Evolutionary conservation across 1,140 invertebrate genomes (phyloP), one percentile per base, ranked within the genome.

Genomic region (Drosophila kikkawai): DNA sequence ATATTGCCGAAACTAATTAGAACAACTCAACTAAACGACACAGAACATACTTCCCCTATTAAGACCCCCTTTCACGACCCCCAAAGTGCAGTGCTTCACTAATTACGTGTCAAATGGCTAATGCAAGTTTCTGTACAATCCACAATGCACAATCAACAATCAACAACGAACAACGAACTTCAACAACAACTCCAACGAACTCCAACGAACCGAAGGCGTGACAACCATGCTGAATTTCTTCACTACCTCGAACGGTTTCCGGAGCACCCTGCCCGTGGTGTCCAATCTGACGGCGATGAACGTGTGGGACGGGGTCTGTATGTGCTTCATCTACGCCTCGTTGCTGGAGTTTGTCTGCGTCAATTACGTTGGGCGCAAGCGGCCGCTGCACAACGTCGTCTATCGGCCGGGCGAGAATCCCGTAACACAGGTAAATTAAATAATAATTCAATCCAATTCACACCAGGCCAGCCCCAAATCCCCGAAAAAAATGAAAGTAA

Each of bases 171-270:
- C 60, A 75, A 67, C 57, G n/a, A 53, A 50, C 55, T 29, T 11
- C 29, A 32, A 50, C 39, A 29, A 56, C 15, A 4, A 17, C 42
- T 4, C 0, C 47, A 67, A 67, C 56, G 15, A 60, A 58, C 44
- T 26, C 12, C 45, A 26, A 39, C 32, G 37, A 26, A 6, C 11
- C 0, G 36, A 41, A 97, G 97, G 97, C 93, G 97, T 98, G 91
- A 98, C 98, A 80, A 98, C 98, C 93, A 98, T 98, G 98, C 96
- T 98, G 95, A 98, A 98, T 94, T 98, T 98, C 95, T 98, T 98
- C 96, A 98, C 98, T 79, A 98, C 97, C 87, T 97, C 97, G 64
- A 97, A 97, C 91, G 96, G 96, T 91, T 97, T 97, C 93, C 95
- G 97, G 85, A 96, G 96, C 79, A 98, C 97, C 48, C 94, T 98